Evolutionary conservation across 2,797 vertebrate genomes (phyloP).

Genomic region (Hyperoplus immaculatus): DNA sequence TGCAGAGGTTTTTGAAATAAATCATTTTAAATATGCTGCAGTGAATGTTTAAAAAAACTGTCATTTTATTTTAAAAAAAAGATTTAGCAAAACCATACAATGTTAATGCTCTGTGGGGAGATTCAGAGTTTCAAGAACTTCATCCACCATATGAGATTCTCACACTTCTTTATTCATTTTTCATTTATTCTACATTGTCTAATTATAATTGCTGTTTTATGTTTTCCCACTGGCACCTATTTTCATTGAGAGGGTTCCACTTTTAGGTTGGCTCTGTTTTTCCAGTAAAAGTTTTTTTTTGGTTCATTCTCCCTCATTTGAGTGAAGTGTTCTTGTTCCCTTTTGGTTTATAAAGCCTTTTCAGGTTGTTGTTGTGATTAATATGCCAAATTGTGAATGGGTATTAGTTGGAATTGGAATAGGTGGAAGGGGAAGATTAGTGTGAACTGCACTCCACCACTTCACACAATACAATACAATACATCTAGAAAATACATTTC

Average conservation of each 20-base stretch:
- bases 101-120: background rate
- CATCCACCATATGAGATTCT: background rate
- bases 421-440: background rate
- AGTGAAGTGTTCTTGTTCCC: background rate
- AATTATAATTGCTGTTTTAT: background rate
- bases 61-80: background rate
- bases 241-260: background rate
- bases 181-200: background rate
- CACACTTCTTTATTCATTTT: background rate
- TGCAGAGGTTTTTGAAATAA: too few species aligned
- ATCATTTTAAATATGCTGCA: too few species aligned
- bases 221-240: background rate
- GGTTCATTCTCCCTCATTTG: background rate
- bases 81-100: background rate
- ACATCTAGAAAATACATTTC: slow-evolving; percentile 10
- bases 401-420: slow-evolving; percentile 2
- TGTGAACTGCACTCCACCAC: background rate
- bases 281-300: background rate
- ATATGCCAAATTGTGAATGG: background rate
- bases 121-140: background rate
- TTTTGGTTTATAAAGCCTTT: background rate
- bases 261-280: background rate
- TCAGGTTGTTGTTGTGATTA: background rate
- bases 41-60: background rate
- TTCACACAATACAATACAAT: slow-evolving; percentile 1